phyloP scores from a whole-genome alignment of 2,888 invertebrate species.

The Eupithecia insigniata region DNA sequence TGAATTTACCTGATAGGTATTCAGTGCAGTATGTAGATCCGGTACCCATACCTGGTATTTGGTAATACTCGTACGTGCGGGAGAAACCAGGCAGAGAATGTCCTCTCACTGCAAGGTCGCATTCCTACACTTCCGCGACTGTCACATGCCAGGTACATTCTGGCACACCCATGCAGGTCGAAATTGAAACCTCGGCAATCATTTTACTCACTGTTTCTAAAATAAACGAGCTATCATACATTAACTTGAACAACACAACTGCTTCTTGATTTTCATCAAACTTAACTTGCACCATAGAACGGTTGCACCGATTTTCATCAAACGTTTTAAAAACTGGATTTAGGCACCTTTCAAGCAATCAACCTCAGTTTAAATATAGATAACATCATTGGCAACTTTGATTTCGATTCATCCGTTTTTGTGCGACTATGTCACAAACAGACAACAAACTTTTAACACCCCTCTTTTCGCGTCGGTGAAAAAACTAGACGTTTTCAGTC shows the following conservation, averaged over 20 bases:
- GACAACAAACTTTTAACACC: not conserved
- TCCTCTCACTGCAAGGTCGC: constrained; percentile 11
- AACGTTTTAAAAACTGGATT: not conserved
- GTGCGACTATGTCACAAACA: not conserved
- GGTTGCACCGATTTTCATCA: not conserved
- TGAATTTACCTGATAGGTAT: not conserved
- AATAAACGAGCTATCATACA: too few relatives aligned
- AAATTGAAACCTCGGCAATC: not conserved
- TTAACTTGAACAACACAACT: too few relatives aligned
- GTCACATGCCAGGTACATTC: not conserved
- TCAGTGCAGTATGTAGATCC: constrained; percentile 4
- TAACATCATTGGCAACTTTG: not conserved
- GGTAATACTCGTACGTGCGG: not conserved
- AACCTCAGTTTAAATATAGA: too few relatives aligned
- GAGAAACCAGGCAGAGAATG: not conserved
- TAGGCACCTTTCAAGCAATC: not conserved
- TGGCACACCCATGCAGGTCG: not conserved
- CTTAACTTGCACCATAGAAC: not conserved
- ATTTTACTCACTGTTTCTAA: not conserved
- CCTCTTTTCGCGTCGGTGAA: not conserved
- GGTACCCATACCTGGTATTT: constrained; percentile 3
- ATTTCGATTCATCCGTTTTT: not conserved
- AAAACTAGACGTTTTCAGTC: not conserved
- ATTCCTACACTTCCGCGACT: constrained; percentile 11
- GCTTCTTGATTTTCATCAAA: too few relatives aligned